These are phyloP conservation scores for Proales similis DNA, from an alignment of 1,140 invertebrate species.

Conservation along the genomic window DNA sequence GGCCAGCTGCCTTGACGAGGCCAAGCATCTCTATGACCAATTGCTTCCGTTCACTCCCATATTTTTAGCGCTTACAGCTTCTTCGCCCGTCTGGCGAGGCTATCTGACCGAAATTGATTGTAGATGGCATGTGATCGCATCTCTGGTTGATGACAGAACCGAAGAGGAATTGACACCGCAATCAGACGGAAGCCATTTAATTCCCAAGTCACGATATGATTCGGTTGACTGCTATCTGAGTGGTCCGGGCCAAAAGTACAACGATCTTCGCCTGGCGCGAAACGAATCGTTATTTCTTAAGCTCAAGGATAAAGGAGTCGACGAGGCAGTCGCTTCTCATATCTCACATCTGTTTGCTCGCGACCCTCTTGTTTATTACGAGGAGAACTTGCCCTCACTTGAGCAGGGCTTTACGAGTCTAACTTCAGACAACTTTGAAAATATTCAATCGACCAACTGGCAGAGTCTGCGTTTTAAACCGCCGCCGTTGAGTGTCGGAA, in stretches of 20 bases:
- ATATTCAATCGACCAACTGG: constrained; percentile 99
- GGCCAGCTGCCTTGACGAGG: constrained; percentile 92
- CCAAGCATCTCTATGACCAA: constrained; percentile 90
- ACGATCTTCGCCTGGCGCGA: constrained; percentile 80
- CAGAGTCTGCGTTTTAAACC: constrained; percentile 99
- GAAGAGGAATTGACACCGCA: constrained; percentile 77
- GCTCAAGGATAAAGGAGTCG: constrained; percentile 75
- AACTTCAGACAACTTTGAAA: constrained; percentile 81
- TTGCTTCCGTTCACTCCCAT: constrained; percentile 92
- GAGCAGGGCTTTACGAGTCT: no score
- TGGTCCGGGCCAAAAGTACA: constrained; percentile 74
- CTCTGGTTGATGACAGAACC: constrained; percentile 89
- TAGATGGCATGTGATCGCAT: constrained; percentile 88
- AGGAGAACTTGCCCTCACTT: constrained; percentile 94
- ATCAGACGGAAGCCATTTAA: constrained; percentile 68
- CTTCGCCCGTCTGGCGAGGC: constrained; percentile 85
- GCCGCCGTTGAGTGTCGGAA: constrained; percentile 67
- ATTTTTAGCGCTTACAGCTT: constrained; percentile 89
- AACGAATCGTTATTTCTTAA: constrained; percentile 73
- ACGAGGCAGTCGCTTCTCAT: constrained; percentile 81
- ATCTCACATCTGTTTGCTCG: constrained; percentile 96
- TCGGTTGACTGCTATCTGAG: constrained; percentile 95
- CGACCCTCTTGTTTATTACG: constrained; percentile 86
- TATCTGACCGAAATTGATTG: constrained; percentile 89
- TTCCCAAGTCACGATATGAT: constrained; percentile 92